Evolutionary conservation across 2,888 invertebrate genomes (phyloP), one percentile per base, ranked within the genome.

Genomic region (Drosophila paucipuncta): DNA sequence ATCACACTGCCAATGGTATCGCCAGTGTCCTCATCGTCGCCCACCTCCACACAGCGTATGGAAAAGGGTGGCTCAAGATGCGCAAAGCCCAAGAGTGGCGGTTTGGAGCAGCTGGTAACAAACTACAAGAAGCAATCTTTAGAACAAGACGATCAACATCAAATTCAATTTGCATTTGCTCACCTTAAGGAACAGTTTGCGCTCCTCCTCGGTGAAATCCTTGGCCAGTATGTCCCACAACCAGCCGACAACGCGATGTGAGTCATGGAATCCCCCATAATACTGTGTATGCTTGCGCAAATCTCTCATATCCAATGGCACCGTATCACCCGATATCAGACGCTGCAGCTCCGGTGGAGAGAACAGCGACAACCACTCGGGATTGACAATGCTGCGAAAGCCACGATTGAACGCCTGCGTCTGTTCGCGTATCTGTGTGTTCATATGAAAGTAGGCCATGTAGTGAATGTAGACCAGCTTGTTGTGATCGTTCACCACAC

Each of bases 371-470:
- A 99, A 94, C 99, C 99, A 99, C 82, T 99, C 99, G 0, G 97
- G 96, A 93, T 98, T 98, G 66, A 99, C 97, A 68, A 99, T 97
- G 7, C 98, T 97, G 77, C 98, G 95, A 92, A 99, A 99, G 4
- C 99, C 99, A 89, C 97, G 96, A 78, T 99, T 98, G 92, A 99
- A 99, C 10, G 99, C 98, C 55, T 97, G 96, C 0, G 99, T 98
- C 94, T 99, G 99, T 82, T 99, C 98, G 91, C 97, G 97, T 79
- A 99, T 99, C 94, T 99, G 99, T 11, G 97, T 96, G 93, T 99
- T 98, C 98, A 99, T 99, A 77, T 99, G 96, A 93, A 99, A 99
- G 94, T 99, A 98, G 0, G 99, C 99, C 98, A 99, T 98, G 91
- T 98, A 94, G 93, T 99, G 99, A 63, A 99, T 98, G 93, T 99